Evolutionary conservation across 2,888 invertebrate genomes (phyloP).

Genomic region (Ganaspis brasiliensis): DNA sequence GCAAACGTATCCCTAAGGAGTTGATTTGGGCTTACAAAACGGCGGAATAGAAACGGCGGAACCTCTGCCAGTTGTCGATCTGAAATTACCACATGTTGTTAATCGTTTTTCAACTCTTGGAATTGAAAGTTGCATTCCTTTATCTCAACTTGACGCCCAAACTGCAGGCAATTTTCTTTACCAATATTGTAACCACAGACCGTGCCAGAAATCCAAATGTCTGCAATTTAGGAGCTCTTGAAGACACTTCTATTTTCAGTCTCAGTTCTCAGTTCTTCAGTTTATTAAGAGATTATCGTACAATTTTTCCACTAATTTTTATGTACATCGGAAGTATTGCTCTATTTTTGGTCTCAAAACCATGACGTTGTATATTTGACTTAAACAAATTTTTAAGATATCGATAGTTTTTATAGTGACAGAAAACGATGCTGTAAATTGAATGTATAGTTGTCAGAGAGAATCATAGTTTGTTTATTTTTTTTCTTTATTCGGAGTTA

Average conservation of each 20-base stretch:
- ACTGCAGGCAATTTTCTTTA: conserved; percentile 85
- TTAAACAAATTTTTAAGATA: not conserved
- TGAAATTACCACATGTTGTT: conserved; percentile 86
- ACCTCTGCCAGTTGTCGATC: conserved; percentile 88
- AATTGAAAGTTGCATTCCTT: conserved; percentile 88
- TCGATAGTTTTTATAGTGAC: conserved; percentile 21
- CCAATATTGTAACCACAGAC: conserved; percentile 87
- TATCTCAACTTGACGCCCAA: conserved; percentile 84
- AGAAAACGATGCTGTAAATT: not conserved
- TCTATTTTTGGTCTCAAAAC: conserved; percentile 1
- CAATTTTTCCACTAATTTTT: conserved; percentile 35
- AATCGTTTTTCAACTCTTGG: conserved; percentile 86
- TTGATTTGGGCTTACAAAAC: conserved; percentile 72
- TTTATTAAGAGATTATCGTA: conserved; percentile 3
- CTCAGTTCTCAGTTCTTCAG: conserved; percentile 83
- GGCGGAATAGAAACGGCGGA: conserved; percentile 85
- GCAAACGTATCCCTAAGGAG: conserved; percentile 84
- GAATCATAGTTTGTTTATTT: conserved; percentile 14
- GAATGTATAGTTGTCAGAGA: not conserved
- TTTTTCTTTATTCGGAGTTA: not conserved
- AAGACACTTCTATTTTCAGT: conserved; percentile 87
- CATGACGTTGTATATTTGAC: conserved; percentile 30
- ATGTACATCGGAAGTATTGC: not conserved
- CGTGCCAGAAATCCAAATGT: conserved; percentile 84
- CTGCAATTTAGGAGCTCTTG: conserved; percentile 84